Evolutionary conservation across 1,140 invertebrate genomes (phyloP).

Genomic region (Ceratosolen solmsi): DNA sequence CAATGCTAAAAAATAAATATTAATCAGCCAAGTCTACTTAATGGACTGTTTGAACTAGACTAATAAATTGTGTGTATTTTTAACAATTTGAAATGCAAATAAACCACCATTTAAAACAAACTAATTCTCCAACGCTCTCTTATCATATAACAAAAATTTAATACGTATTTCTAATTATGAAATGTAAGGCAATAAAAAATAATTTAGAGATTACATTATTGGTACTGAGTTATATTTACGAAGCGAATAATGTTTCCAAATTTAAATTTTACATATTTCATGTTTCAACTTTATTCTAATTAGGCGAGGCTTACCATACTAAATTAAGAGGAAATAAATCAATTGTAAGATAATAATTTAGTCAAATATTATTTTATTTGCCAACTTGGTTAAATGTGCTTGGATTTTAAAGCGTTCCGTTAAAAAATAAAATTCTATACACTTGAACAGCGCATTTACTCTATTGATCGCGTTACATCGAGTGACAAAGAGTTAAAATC

Average conservation of each 20-base stretch:
- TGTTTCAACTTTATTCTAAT: constrained; percentile 13
- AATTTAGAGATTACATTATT: not conserved
- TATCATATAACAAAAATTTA: too few species aligned
- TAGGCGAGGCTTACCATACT: not conserved
- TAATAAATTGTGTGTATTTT: too few species aligned
- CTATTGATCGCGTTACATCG: constrained; percentile 4
- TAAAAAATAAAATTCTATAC: too few species aligned
- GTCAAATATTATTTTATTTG: not conserved
- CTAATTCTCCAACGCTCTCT: too few species aligned
- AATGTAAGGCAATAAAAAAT: constrained; percentile 17
- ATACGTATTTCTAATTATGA: too few species aligned
- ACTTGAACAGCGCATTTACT: constrained; percentile 20
- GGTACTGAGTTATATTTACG: not conserved
- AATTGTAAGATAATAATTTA: not conserved
- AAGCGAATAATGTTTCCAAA: not conserved
- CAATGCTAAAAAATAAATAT: too few species aligned
- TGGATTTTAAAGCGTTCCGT: too few species aligned
- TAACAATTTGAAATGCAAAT: too few species aligned
- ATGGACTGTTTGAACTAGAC: too few species aligned
- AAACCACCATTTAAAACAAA: too few species aligned
- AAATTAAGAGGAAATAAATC: not conserved
- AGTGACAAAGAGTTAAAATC: not conserved
- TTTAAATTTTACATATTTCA: constrained; percentile 18
- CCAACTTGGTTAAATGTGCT: not conserved
- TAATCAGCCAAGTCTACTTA: too few species aligned